Conservation (phyloP, 2,888 invertebrate species). For the Drosophila parthenogenetica region DNA sequence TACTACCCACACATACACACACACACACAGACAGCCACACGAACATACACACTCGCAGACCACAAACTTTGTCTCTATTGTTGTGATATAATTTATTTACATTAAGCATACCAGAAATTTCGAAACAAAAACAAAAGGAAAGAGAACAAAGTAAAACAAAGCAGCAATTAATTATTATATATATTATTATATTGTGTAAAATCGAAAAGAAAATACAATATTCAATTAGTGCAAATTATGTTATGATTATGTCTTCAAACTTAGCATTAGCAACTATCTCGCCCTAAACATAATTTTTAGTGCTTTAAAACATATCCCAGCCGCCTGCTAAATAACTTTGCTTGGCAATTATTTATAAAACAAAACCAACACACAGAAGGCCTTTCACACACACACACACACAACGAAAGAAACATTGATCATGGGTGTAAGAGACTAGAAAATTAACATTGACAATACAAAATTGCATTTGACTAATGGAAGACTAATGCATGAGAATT, state of each 20-base stretch:
- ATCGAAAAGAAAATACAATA: slow-evolving; percentile 57
- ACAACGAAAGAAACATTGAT: slow-evolving; percentile 44
- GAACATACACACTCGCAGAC: slow-evolving; percentile 39
- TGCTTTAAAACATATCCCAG: slow-evolving; percentile 73
- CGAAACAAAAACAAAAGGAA: slow-evolving; percentile 21
- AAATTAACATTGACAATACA: slow-evolving; percentile 57
- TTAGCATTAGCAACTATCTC: slow-evolving; percentile 28
- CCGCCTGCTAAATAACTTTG: slow-evolving; percentile 47
- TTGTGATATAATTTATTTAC: slow-evolving; percentile 84
- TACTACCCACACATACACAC: slow-evolving; percentile 10
- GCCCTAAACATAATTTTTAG: slow-evolving; percentile 14
- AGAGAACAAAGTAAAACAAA: slow-evolving; percentile 23
- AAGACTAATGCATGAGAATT: slow-evolving; percentile 3
- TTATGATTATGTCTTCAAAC: slow-evolving; percentile 45
- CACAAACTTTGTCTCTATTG: slow-evolving; percentile 81
- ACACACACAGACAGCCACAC: neutral
- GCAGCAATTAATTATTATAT: slow-evolving; percentile 10
- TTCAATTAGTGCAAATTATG: slow-evolving; percentile 75
- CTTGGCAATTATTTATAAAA: slow-evolving; percentile 50
- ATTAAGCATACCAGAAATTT: slow-evolving; percentile 58
- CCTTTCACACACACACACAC: slow-evolving; percentile 46
- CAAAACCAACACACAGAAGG: slow-evolving; percentile 21
- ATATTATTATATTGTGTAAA: slow-evolving; percentile 22
- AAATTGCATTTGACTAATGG: slow-evolving; percentile 37
- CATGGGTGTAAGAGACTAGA: slow-evolving; percentile 44